Percentiles rank a stretch among this genome's conserved stretches.
Conservation (phyloP, 2,888 invertebrate genomes). For the Acrobeloides nanus region DNA sequence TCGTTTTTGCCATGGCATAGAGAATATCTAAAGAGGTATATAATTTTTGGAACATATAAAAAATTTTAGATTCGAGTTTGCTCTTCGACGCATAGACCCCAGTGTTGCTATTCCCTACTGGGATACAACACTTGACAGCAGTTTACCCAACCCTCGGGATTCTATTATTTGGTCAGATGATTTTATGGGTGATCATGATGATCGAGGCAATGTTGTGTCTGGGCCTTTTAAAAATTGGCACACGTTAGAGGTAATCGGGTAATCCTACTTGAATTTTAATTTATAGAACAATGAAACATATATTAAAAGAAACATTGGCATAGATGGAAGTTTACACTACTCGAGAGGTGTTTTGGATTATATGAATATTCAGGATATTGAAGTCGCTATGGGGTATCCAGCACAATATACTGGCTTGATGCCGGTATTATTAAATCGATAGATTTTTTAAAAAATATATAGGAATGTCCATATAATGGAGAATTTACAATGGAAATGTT, state of each 20-base stretch:
- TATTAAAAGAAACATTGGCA: slow-evolving; percentile 23
- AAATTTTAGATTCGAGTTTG: slow-evolving; percentile 32
- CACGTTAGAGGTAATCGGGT: too few relatives aligned
- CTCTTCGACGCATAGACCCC: slow-evolving; percentile 36
- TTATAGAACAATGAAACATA: slow-evolving; percentile 14
- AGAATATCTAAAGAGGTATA: slow-evolving; percentile 32
- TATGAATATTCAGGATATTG: background rate
- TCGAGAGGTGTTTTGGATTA: slow-evolving; percentile 8
- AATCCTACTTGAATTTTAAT: too few relatives aligned
- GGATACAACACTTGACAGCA: slow-evolving; percentile 21
- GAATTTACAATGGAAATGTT: slow-evolving; percentile 31
- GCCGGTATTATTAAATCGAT: too few relatives aligned
- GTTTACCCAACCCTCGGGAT: slow-evolving; percentile 32
- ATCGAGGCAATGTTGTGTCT: slow-evolving; percentile 21
- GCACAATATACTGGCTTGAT: too few relatives aligned
- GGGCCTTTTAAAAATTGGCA: slow-evolving; percentile 39
- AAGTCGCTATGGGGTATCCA: slow-evolving; percentile 34
- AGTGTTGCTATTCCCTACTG: slow-evolving; percentile 32
- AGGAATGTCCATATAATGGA: slow-evolving; percentile 34
- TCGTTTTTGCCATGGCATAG: slow-evolving; percentile 48
- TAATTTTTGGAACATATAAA: too few relatives aligned
- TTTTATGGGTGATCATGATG: slow-evolving; percentile 19
- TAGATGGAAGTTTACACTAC: slow-evolving; percentile 27
- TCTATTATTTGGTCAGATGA: slow-evolving; percentile 31
- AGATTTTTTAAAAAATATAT: too few relatives aligned